A percentile compares a stretch with the other conserved stretches of the same genome.
Conservation (phyloP, 2,113 vertebrate species). For the Hirundichthys speculiger region DNA sequence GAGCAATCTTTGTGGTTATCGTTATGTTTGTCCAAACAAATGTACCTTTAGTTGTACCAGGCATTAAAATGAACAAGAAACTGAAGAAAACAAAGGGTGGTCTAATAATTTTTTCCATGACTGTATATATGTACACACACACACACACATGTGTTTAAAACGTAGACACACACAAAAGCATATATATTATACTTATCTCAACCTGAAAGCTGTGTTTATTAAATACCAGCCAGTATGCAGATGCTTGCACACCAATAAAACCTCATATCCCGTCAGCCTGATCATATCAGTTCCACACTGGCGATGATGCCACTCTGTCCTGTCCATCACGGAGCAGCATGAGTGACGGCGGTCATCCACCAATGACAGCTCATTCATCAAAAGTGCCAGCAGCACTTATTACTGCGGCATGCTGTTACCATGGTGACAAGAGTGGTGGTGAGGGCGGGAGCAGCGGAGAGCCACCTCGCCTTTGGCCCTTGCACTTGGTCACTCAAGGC, state of each 20-base stretch:
- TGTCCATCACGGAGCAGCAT: constrained; percentile 46
- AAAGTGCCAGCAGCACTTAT: constrained; percentile 61
- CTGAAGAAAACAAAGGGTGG: no score
- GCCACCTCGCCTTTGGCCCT: constrained; percentile 52
- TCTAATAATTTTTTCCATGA: no score
- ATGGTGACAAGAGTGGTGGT: constrained; percentile 43
- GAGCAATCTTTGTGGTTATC: no score
- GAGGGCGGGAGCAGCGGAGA: constrained; percentile 7
- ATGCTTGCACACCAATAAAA: background rate
- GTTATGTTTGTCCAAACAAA: no score
- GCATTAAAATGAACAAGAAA: no score
- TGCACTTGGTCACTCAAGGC: constrained; percentile 40
- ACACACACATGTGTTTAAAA: no score
- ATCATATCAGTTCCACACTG: constrained; percentile 32
- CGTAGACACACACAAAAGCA: no score
- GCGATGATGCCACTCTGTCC: constrained; percentile 54
- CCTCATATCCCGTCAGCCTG: background rate
- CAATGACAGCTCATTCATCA: constrained; percentile 74
- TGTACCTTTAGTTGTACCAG: no score
- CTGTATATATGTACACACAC: no score
- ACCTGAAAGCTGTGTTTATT: background rate
- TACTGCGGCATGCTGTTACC: constrained; percentile 55
- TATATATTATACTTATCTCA: background rate
- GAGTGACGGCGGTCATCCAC: constrained; percentile 74
- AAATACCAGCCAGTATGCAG: background rate